phyloP scores from a whole-genome alignment of 2,888 invertebrate genomes.

The Resseliella maxima region DNA sequence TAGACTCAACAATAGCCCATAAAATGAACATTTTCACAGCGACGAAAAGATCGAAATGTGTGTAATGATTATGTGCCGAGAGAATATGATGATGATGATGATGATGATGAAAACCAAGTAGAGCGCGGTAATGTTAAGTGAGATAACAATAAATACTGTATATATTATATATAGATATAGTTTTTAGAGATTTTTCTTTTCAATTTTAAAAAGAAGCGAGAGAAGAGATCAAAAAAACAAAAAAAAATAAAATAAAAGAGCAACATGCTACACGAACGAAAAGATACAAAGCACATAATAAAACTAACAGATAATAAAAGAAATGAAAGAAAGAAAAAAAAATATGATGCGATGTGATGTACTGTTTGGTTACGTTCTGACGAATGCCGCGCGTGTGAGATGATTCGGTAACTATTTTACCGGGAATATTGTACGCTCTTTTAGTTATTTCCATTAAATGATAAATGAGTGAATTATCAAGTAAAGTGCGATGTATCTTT shows the following conservation, averaged over 20 bases:
- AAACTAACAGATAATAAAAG: conserved; percentile 8
- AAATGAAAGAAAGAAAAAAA: too few species aligned
- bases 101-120: conserved; percentile 46
- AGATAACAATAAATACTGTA: conserved; percentile 26
- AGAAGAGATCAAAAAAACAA: background rate
- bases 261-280: too few species aligned
- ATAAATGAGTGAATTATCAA: conserved; percentile 11
- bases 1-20: conserved; percentile 9
- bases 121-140: conserved; percentile 51
- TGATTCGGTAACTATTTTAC: conserved; percentile 2
- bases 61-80: conserved; percentile 14
- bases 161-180: background rate
- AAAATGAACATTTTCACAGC: background rate
- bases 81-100: background rate
- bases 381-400: background rate
- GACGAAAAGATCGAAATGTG: background rate
- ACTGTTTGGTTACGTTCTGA: background rate
- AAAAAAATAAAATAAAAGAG: background rate
- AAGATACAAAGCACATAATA: background rate
- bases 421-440: too few species aligned
- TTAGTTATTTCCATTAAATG: background rate
- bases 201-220: background rate
- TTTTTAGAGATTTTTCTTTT: conserved; percentile 16
- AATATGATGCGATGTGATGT: too few species aligned
- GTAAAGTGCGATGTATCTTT: background rate